Evolutionary conservation across 2,888 invertebrate genomes (phyloP).

Genomic region (Troilus luridus): DNA sequence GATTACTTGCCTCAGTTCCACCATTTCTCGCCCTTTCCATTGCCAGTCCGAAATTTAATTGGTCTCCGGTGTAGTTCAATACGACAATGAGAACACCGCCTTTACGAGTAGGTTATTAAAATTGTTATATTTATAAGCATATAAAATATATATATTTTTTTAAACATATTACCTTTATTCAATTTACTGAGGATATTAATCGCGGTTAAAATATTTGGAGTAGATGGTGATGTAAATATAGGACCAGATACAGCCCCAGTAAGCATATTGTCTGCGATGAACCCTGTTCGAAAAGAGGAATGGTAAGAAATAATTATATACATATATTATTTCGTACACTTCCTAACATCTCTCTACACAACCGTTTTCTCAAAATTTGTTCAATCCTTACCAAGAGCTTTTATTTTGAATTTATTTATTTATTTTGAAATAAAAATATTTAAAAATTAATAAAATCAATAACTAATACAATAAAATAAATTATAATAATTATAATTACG

Average conservation of each 20-base stretch:
- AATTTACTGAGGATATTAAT: slow-evolving; percentile 75
- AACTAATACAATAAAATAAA: no score
- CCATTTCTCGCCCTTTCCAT: slow-evolving; percentile 79
- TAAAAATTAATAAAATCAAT: no score
- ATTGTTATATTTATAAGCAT: neutral
- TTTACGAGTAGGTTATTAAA: slow-evolving; percentile 25
- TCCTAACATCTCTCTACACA: no score
- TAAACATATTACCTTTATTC: slow-evolving; percentile 72
- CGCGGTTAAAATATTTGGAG: slow-evolving; percentile 77
- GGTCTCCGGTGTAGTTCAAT: slow-evolving; percentile 84
- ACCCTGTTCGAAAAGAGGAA: slow-evolving; percentile 71
- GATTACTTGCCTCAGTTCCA: slow-evolving; percentile 67
- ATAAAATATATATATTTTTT: neutral
- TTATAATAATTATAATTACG: no score
- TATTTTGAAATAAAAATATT: no score
- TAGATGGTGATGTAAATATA: slow-evolving; percentile 84
- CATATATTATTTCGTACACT: no score
- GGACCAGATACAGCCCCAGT: slow-evolving; percentile 83
- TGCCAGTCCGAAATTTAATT: slow-evolving; percentile 86
- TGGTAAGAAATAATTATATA: neutral
- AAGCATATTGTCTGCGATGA: slow-evolving; percentile 85
- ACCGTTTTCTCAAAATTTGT: no score
- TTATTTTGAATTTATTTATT: no score
- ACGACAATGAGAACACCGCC: slow-evolving; percentile 80
- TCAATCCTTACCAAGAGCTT: no score